Percentiles rank a stretch among this genome's conserved stretches.
These are phyloP conservation scores for Caenorhabditis sp. DNA, from an alignment of 2,888 invertebrate species.

Conservation along the genomic window DNA sequence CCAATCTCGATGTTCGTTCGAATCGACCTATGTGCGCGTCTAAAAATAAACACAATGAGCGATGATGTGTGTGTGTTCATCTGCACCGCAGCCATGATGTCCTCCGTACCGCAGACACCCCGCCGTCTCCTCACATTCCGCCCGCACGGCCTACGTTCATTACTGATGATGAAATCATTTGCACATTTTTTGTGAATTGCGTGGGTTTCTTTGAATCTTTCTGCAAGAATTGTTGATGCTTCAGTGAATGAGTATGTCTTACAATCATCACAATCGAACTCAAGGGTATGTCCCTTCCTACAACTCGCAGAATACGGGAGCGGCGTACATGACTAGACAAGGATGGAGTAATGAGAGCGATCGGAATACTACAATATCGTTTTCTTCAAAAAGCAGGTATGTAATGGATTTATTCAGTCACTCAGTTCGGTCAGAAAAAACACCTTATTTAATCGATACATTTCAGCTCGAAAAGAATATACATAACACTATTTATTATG, in stretches of 20 bases:
- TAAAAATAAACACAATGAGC: slow-evolving; percentile 55
- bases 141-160: slow-evolving; percentile 16
- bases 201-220: neutral
- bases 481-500: slow-evolving; percentile 50
- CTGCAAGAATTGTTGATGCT: neutral
- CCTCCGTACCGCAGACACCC: slow-evolving; percentile 33
- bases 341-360: slow-evolving; percentile 55
- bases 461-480: slow-evolving; percentile 58
- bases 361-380: slow-evolving; percentile 37
- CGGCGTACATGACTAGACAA: slow-evolving; percentile 58
- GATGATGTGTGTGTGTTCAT: slow-evolving; percentile 51
- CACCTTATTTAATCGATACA: neutral
- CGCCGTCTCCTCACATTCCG: slow-evolving; percentile 17
- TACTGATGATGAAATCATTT: slow-evolving; percentile 39
- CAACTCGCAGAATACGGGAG: slow-evolving; percentile 56
- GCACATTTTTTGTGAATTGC: slow-evolving; percentile 8
- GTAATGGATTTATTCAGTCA: too few relatives aligned
- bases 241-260: slow-evolving; percentile 31
- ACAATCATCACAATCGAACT: slow-evolving; percentile 52
- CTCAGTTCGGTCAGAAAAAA: too few relatives aligned
- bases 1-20: slow-evolving; percentile 14
- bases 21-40: slow-evolving; percentile 14
- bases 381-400: slow-evolving; percentile 43
- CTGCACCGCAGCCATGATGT: slow-evolving; percentile 43
- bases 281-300: slow-evolving; percentile 58